Evolutionary conservation across 1,140 invertebrate species (phyloP).

Genomic region (Berghia stephanieae): DNA sequence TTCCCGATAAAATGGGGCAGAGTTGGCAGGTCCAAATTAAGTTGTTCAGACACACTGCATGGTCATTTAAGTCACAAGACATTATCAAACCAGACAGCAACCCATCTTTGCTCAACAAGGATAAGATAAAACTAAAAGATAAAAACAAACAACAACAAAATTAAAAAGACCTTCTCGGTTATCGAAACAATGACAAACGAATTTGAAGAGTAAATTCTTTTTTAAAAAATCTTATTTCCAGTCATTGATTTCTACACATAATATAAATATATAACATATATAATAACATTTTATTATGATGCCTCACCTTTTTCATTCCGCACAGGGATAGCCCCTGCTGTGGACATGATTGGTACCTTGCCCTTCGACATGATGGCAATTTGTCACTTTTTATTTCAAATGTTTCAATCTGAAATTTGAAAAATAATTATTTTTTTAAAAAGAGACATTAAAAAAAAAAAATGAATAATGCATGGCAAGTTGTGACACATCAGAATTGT

Average conservation of each 20-base stretch:
- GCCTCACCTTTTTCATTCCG: slow-evolving; percentile 58
- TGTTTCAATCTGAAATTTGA: not conserved
- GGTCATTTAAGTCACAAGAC: no score
- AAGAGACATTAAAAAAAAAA: not conserved
- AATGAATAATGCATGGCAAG: not conserved
- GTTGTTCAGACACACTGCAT: no score
- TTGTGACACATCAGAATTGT: not conserved
- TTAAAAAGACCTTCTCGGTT: not conserved
- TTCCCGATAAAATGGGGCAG: no score
- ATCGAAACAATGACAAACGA: not conserved
- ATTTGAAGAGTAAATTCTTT: not conserved
- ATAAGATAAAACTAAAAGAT: not conserved
- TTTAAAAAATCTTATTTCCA: not conserved
- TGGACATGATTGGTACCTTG: slow-evolving; percentile 61
- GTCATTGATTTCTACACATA: not conserved
- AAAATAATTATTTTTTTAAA: not conserved
- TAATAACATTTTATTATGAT: not conserved
- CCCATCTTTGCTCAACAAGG: not conserved
- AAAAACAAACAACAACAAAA: no score
- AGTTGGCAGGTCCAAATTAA: no score
- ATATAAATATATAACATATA: not conserved
- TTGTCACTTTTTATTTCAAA: not conserved
- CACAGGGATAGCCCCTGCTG: slow-evolving; percentile 53
- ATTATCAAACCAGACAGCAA: no score
- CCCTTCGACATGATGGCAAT: not conserved